Evolutionary conservation across 1,140 invertebrate genomes (phyloP).

Genomic region (Leucophenga varia): DNA sequence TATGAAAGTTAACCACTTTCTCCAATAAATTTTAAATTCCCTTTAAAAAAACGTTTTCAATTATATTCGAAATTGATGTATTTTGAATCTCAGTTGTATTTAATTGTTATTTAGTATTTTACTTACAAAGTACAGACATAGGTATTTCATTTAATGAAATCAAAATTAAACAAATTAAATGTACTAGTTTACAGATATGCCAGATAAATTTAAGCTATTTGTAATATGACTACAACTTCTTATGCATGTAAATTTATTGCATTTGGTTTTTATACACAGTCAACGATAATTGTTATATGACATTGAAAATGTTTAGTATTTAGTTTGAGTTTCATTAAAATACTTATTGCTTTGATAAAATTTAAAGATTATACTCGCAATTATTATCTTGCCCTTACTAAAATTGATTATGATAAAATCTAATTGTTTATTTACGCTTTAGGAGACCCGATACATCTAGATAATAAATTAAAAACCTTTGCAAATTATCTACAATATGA

Average conservation of each 20-base stretch:
- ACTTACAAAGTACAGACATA: slow-evolving; percentile 16
- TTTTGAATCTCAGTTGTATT: slow-evolving; percentile 13
- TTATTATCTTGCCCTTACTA: slow-evolving; percentile 4
- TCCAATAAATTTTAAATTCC: too few relatives aligned
- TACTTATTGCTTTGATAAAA: slow-evolving; percentile 21
- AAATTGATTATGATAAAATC: too few relatives aligned
- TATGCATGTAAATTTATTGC: slow-evolving; percentile 30
- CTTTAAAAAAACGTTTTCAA: slow-evolving; percentile 3
- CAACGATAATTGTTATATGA: slow-evolving; percentile 26
- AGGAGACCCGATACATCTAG: slow-evolving; percentile 8
- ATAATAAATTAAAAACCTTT: slow-evolving; percentile 14
- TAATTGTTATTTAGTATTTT: slow-evolving; percentile 12
- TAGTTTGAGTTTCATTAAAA: slow-evolving; percentile 23
- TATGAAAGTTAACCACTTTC: too few relatives aligned
- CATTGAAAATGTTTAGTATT: slow-evolving; percentile 32
- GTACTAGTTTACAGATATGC: slow-evolving; percentile 22
- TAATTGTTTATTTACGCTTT: too few relatives aligned
- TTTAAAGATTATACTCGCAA: slow-evolving; percentile 16
- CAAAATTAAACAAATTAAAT: slow-evolving; percentile 19
- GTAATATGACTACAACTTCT: slow-evolving; percentile 24
- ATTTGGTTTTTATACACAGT: slow-evolving; percentile 38
- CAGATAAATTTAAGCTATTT: slow-evolving; percentile 20
- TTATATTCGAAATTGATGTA: neutral
- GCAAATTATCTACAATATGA: slow-evolving; percentile 29
- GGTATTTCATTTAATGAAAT: slow-evolving; percentile 8